Base-by-base conservation (phyloP, 2,113 vertebrate genomes). In the Scomber colias region DNA sequence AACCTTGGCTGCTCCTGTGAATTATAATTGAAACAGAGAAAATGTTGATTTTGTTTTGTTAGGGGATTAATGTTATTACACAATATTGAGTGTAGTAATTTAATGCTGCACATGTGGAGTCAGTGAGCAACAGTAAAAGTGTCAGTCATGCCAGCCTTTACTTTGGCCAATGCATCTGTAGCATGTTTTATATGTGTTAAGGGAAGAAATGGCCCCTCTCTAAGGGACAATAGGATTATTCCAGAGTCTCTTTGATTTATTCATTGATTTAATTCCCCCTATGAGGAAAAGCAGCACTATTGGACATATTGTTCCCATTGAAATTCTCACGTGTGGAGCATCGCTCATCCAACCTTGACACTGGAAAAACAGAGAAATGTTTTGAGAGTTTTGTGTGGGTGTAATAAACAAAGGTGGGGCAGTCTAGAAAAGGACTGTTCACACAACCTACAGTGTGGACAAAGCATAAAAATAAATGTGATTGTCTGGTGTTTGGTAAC, bases 261-360 rank as follows among this genome's bases (percentile, higher is more conserved):
- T 81, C 45, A 71, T 80, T 59, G 64, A 68, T 46, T 69, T 57
- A 70, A 85, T 86, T 71, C 64, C 57, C 55, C 53, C 79, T 67
- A 30, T 80, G 80, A 68, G 81, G 77, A 81, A 71, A 87, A 82
- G 8, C 71, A 60, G 81, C 56, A 21, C 51, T 31, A 51, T 40
- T 68, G 51, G 69, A 83, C 85, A 84, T 84, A 78, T 76, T 85
- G 88, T 92, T 90, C 72, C 75, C 63, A 83, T 87, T 90, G 73
- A 91, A 75, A 66, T 81, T 59, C 45, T 78, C 70, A 84, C 75
- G 81, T 77, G 46, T 45, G 56, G 57, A 55, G 21, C 82, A 87
- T 92, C 61, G 84, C 64, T 92, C 88, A 87, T 88, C 50, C 56
- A 35, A 60, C 79, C 69, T 24, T 84, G 87, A 85, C 82, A 66